Evolutionary conservation across 2,113 vertebrate species (phyloP).

Genomic region (Grallaria varia): DNA sequence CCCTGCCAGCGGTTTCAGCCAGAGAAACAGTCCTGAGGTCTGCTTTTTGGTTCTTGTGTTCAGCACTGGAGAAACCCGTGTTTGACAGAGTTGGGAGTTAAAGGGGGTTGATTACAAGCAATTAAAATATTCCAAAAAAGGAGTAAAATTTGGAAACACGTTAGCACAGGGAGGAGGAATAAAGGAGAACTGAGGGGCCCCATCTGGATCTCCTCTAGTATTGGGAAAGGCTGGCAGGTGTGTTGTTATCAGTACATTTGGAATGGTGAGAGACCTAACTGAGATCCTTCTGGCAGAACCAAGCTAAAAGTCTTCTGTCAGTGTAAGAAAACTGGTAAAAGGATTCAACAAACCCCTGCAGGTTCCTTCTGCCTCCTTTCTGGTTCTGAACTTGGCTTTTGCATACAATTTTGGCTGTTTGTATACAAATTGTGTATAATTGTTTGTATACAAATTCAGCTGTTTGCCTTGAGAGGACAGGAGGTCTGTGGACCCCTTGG

Average conservation of each 20-base stretch:
- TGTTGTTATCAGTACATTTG: neutral
- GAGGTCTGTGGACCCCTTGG: neutral
- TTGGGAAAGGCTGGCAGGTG: neutral
- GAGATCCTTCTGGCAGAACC: neutral
- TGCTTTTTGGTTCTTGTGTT: neutral
- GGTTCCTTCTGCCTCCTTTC: neutral
- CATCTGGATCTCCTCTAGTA: neutral
- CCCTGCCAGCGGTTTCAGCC: neutral
- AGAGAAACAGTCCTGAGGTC: neutral
- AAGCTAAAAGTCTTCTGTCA: neutral
- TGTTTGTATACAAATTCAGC: no score
- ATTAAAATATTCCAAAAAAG: neutral
- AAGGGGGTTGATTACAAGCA: neutral
- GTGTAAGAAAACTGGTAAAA: neutral
- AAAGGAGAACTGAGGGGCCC: neutral
- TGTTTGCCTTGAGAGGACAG: neutral
- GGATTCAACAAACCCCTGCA: neutral
- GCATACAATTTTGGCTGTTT: neutral
- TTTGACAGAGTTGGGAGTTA: neutral
- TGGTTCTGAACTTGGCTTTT: neutral
- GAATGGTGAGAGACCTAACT: neutral
- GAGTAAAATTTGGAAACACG: neutral
- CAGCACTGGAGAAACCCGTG: neutral
- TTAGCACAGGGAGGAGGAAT: neutral
- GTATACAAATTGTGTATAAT: no score